A percentile compares a stretch with the other conserved stretches of the same genome.
Evolutionary conservation across 2,888 invertebrate genomes (phyloP).

Genomic region (Spodoptera littoralis): DNA sequence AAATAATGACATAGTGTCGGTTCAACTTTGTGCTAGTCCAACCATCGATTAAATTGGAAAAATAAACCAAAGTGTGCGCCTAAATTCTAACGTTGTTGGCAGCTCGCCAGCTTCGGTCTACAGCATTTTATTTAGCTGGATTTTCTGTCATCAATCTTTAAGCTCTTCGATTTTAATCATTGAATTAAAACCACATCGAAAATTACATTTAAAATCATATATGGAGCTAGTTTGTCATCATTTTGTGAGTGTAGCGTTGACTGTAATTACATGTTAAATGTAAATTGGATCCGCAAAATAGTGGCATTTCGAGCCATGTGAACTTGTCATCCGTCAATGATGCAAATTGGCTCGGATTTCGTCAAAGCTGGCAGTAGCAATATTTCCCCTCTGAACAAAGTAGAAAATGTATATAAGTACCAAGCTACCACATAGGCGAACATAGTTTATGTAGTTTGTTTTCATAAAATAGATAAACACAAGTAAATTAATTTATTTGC

Average conservation of each 20-base stretch:
- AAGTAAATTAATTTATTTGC: no score
- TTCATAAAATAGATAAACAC: not conserved
- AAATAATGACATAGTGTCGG: conserved; percentile 8
- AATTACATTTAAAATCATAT: conserved; percentile 9
- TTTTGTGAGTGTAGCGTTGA: not conserved
- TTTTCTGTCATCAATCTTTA: conserved; percentile 48
- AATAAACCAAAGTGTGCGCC: conserved; percentile 43
- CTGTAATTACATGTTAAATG: conserved; percentile 3
- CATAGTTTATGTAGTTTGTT: no score
- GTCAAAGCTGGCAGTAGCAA: not conserved
- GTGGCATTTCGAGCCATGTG: not conserved
- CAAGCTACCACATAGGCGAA: not conserved
- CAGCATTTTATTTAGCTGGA: conserved; percentile 42
- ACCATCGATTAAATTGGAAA: conserved; percentile 38
- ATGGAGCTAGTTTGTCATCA: not conserved
- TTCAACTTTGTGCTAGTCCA: conserved; percentile 32
- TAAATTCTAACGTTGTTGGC: conserved; percentile 53
- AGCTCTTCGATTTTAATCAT: conserved; percentile 10
- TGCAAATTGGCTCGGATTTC: conserved; percentile 1
- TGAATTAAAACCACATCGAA: conserved; percentile 24
- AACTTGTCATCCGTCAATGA: not conserved
- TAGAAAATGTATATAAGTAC: not conserved
- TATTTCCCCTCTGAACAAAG: conserved; percentile 9
- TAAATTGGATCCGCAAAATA: conserved; percentile 17
- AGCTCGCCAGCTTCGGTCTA: conserved; percentile 47